Evolutionary conservation across 1,140 invertebrate species (phyloP).

Genomic region (Drosophila burlai): DNA sequence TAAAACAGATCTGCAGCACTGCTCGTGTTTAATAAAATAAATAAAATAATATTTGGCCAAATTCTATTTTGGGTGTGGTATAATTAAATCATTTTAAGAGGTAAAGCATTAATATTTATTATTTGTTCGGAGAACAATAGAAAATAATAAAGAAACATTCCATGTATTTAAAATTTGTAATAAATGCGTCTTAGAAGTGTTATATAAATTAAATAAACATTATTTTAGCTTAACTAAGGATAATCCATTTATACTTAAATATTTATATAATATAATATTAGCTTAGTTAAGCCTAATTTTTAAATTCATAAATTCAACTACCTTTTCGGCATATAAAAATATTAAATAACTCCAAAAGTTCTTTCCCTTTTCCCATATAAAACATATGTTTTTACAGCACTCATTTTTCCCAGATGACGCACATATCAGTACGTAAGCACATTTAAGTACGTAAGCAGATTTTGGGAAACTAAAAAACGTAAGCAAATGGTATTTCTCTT

Average conservation of each 20-base stretch:
- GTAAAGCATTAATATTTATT: background rate
- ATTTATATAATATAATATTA: background rate
- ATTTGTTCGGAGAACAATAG: background rate
- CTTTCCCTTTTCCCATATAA: background rate
- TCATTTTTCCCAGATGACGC: background rate
- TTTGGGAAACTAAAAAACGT: background rate
- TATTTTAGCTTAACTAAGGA: no score
- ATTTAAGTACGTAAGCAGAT: background rate
- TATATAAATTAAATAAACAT: no score
- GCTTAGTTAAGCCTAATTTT: no score
- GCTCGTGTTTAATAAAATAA: conserved; percentile 30
- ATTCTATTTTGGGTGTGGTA: background rate
- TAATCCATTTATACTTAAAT: background rate
- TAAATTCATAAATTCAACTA: background rate
- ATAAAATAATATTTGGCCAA: conserved; percentile 4
- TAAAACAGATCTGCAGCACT: conserved; percentile 28
- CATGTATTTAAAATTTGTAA: no score
- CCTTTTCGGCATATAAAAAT: background rate
- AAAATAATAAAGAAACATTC: background rate
- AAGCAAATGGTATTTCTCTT: background rate
- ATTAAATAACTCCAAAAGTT: background rate
- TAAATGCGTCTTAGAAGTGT: no score
- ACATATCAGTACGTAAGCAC: background rate
- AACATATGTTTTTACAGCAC: conserved; percentile 1
- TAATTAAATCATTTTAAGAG: background rate